Base-by-base conservation (phyloP, 2,888 invertebrate species). In the Aradus depressus region DNA sequence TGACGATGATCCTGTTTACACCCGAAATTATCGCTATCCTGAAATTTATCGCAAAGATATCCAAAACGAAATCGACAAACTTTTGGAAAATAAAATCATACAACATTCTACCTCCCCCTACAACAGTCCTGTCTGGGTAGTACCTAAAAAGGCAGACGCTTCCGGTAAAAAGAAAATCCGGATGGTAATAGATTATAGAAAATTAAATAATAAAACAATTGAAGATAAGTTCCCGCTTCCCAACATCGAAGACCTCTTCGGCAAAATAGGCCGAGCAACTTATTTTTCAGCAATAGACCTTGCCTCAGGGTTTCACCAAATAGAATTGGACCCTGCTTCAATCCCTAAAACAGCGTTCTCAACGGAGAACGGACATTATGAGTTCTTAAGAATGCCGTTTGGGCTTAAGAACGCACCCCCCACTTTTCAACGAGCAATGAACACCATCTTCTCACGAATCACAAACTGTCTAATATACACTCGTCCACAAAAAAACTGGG, bases 221-320 rank as follows among this genome's bases (percentile, higher is more conserved):
- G 48, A 52, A 3, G 52, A 52, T n/a, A n/a, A n/a, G n/a, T n/a
- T n/a, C n/a, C 52, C 52, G 6, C 22, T 52, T 18, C 47, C 52
- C 3, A 48, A 52, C 28, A 52, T 52, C 3, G 48, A 52, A 39
- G 52, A 52, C 32, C 26, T 48, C 4, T 31, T 48, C 43, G 5
- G 43, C 5, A 52, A 49, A 52, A 52, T 52, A 6, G 52, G 52
- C 19, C 12, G 48, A 16, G 51, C 51, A 12, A 47, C 45, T 3
- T 47, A 48, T 2, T 47, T 47, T 23, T 41, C 43, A 8, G 32
- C 34, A 35, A 43, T 49, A 4, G 52, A 49, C 23, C 34, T 39
- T 6, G 42, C 41, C 4, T 42, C 43, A 6, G 52, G 49, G 3
- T 52, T 42, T 35, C 48, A 52, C n/a, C 49, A 49, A 26, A 22